Conservation (phyloP, 2,113 vertebrate species). For the Panthera tigris region DNA sequence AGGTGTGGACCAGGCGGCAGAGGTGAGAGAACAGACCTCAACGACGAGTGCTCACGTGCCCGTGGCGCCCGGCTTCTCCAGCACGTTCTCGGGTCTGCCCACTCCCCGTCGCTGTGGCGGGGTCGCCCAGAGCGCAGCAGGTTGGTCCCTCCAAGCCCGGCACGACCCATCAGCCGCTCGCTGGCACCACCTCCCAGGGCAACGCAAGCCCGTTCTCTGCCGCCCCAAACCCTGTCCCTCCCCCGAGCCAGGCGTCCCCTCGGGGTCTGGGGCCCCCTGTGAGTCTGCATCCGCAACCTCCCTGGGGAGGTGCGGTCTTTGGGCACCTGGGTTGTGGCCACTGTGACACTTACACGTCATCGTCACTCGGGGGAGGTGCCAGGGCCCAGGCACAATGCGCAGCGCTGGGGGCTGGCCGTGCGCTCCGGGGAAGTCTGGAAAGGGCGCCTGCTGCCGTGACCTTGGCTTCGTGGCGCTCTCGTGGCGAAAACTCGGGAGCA, state of each 20-base stretch:
- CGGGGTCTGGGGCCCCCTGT: not conserved
- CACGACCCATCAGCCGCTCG: not conserved
- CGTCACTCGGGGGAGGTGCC: rapidly evolving
- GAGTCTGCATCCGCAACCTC: rapidly evolving
- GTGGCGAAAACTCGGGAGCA: rapidly evolving
- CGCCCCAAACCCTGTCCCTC: not conserved
- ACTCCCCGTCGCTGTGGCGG: rapidly evolving
- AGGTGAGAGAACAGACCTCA: rapidly evolving
- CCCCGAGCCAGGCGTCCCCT: not conserved
- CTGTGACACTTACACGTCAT: rapidly evolving
- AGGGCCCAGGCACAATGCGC: rapidly evolving
- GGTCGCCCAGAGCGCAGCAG: rapidly evolving
- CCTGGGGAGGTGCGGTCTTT: not conserved
- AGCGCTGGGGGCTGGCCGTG: not conserved
- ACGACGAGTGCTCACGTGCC: rapidly evolving
- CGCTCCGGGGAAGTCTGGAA: rapidly evolving
- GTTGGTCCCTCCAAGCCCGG: rapidly evolving
- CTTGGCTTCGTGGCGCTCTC: too few species aligned
- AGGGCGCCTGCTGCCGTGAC: not conserved
- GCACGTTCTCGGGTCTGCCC: rapidly evolving
- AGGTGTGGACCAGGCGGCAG: not conserved
- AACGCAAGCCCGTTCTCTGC: not conserved
- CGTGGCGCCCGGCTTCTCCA: rapidly evolving
- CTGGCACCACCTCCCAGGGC: too few species aligned
- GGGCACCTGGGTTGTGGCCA: not conserved